Percentiles rank a stretch among this genome's conserved stretches.
Conservation (phyloP, 2,888 invertebrate species). For the Rotaria socialis region DNA sequence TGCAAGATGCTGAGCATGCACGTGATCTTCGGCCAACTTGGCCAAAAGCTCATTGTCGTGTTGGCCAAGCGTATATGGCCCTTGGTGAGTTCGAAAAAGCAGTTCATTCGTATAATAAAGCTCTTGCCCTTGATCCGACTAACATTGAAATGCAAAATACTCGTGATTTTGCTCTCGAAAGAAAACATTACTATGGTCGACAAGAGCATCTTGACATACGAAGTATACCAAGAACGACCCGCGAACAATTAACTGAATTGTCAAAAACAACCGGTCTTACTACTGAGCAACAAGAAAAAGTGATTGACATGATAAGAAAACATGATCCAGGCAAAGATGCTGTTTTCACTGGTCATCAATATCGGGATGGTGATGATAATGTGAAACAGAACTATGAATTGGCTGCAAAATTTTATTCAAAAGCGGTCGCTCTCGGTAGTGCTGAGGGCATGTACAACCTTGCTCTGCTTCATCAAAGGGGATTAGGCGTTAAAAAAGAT, state of each 20-base stretch:
- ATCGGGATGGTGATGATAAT: constrained; percentile 28
- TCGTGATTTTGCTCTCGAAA: background rate
- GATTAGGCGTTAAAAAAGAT: constrained; percentile 34
- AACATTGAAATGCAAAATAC: constrained; percentile 28
- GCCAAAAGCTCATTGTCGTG: constrained; percentile 8
- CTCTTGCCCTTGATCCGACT: background rate
- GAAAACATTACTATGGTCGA: constrained; percentile 31
- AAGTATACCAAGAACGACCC: constrained; percentile 9
- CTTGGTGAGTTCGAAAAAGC: constrained; percentile 23
- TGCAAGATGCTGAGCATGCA: constrained; percentile 37
- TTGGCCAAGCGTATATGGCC: constrained; percentile 24
- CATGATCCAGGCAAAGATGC: background rate
- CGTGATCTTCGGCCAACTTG: constrained; percentile 9
- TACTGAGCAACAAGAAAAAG: background rate
- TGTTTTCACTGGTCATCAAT: constrained; percentile 31
- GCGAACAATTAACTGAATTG: constrained; percentile 8
- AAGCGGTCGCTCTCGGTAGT: constrained; percentile 28
- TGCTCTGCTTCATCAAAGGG: constrained; percentile 1
- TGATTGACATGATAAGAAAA: background rate
- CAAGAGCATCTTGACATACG: background rate
- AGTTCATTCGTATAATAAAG: background rate
- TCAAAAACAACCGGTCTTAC: background rate
- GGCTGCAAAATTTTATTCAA: constrained; percentile 33
- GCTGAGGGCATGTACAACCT: constrained; percentile 40
- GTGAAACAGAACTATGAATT: constrained; percentile 30